A percentile compares a stretch with the other conserved stretches of the same genome.
These are phyloP conservation scores for Synergus laeviventris DNA, from an alignment of 2,888 invertebrate genomes.

Conservation along the genomic window DNA sequence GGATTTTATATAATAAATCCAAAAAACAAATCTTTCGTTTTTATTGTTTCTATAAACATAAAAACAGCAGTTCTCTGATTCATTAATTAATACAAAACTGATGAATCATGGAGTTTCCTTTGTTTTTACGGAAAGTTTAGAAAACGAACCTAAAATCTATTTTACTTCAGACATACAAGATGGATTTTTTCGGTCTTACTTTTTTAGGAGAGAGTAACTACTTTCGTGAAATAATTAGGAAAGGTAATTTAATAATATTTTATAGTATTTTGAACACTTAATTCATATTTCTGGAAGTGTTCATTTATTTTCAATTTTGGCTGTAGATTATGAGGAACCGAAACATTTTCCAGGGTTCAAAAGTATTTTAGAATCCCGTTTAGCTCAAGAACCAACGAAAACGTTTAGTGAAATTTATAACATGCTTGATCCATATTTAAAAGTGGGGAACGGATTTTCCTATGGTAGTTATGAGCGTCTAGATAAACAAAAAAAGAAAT, in stretches of 20 bases:
- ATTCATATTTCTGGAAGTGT: too few relatives aligned
- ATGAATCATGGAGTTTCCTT: not conserved
- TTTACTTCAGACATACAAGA: slow-evolving; percentile 7
- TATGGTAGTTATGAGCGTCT: slow-evolving; percentile 45
- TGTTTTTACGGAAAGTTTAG: not conserved
- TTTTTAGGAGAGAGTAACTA: slow-evolving; percentile 45
- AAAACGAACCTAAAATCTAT: not conserved
- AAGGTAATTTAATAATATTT: slow-evolving; percentile 35
- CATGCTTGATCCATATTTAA: slow-evolving; percentile 44
- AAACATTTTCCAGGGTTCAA: slow-evolving; percentile 29
- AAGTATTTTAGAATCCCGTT: slow-evolving; percentile 45
- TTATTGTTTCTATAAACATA: too few relatives aligned
- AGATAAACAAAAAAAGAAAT: slow-evolving; percentile 43
- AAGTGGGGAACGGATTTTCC: slow-evolving; percentile 45
- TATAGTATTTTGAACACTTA: not conserved
- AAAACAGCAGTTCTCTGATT: not conserved
- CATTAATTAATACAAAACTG: not conserved
- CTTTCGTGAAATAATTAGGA: slow-evolving; percentile 36
- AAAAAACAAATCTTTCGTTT: not conserved
- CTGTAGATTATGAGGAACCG: slow-evolving; percentile 44
- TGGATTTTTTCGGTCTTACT: slow-evolving; percentile 49
- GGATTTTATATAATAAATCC: slow-evolving; percentile 2
- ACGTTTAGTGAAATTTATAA: slow-evolving; percentile 46
- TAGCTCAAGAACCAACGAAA: slow-evolving; percentile 22
- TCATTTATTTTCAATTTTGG: not conserved